Conservation (phyloP, 2,797 vertebrate species). For the Mycteria americana region DNA sequence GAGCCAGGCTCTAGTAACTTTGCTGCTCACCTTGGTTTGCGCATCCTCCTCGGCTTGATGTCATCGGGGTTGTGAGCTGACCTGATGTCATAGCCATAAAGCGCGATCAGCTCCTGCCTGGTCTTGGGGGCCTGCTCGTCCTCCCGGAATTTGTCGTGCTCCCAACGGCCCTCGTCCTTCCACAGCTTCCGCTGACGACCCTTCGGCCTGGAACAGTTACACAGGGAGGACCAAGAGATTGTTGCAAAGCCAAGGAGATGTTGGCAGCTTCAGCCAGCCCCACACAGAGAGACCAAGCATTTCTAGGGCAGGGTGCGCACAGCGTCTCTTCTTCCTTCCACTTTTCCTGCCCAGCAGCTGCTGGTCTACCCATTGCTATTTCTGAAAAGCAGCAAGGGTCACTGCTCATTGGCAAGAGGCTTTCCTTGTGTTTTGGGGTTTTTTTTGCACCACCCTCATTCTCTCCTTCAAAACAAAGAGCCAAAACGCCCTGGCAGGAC, state of each 20-base stretch:
- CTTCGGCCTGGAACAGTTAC: conserved; percentile 82
- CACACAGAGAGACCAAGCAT: fast-evolving
- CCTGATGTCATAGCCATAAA: conserved; percentile 96
- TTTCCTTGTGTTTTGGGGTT: no score
- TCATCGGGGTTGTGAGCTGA: conserved; percentile 84
- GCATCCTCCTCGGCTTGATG: conserved; percentile 79
- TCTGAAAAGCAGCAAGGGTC: not conserved
- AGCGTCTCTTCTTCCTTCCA: fast-evolving
- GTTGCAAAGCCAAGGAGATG: not conserved
- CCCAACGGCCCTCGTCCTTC: conserved; percentile 98
- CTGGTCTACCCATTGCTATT: not conserved
- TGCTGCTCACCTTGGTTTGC: conserved; percentile 84
- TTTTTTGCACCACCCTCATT: not conserved
- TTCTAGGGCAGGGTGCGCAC: not conserved
- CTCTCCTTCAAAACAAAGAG: not conserved
- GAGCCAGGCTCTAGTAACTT: not conserved
- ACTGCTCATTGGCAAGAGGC: not conserved
- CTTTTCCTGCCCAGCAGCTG: not conserved
- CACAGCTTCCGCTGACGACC: conserved; percentile 92
- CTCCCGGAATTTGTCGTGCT: conserved; percentile 93
- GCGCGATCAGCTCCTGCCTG: conserved; percentile 90
- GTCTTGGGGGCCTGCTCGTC: conserved; percentile 97
- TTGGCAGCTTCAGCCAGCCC: not conserved
- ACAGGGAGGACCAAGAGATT: not conserved
- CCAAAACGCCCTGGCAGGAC: not conserved